These are phyloP conservation scores for Atherinomorus stipes DNA, from an alignment of 2,113 vertebrate species.

Conservation along the genomic window DNA sequence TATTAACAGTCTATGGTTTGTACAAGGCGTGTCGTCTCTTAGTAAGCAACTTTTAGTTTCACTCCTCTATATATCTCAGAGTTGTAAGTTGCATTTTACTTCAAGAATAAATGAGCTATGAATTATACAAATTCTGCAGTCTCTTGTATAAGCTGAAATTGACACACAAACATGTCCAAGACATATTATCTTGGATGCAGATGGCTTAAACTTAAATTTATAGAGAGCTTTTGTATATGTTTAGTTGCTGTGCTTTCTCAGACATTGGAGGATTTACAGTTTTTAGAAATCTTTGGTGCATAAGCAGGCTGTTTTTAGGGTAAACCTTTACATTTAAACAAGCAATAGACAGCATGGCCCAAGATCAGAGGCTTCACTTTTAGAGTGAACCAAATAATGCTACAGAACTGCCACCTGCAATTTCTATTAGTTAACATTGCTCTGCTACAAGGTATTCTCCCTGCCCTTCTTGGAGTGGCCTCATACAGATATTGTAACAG, in stretches of 20 bases:
- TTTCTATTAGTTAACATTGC: no score
- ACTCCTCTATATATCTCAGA: no score
- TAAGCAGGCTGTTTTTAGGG: constrained; percentile 19
- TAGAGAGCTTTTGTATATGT: constrained; percentile 18
- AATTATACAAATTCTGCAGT: not conserved
- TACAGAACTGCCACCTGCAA: no score
- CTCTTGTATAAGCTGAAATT: not conserved
- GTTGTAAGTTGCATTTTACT: no score
- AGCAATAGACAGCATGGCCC: constrained; percentile 12
- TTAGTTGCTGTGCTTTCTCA: not conserved
- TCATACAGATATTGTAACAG: no score
- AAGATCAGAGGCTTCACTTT: not conserved
- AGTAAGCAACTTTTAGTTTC: no score
- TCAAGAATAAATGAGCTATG: no score
- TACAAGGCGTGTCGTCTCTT: no score
- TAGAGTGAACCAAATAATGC: not conserved
- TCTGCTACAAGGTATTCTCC: no score
- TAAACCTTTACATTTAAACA: constrained; percentile 39
- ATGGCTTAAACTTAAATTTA: constrained; percentile 32
- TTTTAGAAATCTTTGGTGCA: constrained; percentile 20
- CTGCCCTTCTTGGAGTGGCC: no score
- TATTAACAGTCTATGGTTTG: no score
- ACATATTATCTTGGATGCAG: not conserved
- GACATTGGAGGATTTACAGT: constrained; percentile 13
- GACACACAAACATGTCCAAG: no score